A percentile compares a stretch with the other conserved stretches of the same genome.
Conservation (phyloP, 2,888 invertebrate genomes). For the Aricia artaxerxes region DNA sequence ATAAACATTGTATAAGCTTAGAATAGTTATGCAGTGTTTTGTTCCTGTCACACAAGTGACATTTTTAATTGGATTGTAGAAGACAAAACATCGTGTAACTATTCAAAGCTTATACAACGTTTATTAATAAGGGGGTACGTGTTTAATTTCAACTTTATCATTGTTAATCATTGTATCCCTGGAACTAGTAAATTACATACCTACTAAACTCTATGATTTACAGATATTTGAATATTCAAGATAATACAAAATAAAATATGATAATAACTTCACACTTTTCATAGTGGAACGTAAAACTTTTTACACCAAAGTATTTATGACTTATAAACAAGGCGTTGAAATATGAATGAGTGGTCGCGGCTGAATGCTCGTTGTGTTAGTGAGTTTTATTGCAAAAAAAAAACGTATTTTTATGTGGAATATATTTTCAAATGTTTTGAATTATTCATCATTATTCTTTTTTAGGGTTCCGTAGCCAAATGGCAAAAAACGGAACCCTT, state of each 20-base stretch:
- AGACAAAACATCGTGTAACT: too few relatives aligned
- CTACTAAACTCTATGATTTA: background rate
- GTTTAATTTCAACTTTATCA: too few relatives aligned
- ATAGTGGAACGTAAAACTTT: constrained; percentile 10
- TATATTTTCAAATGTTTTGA: constrained; percentile 3
- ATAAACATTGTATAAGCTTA: too few relatives aligned
- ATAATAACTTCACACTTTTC: constrained; percentile 6
- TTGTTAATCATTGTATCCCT: too few relatives aligned
- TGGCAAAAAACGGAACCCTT: too few relatives aligned
- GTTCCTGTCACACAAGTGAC: too few relatives aligned
- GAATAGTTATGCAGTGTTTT: too few relatives aligned
- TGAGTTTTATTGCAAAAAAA: background rate
- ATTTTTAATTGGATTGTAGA: too few relatives aligned
- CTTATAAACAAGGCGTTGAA: constrained; percentile 15
- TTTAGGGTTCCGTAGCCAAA: background rate
- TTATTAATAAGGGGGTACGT: too few relatives aligned
- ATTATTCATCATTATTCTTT: background rate
- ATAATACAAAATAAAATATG: background rate
- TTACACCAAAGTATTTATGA: constrained; percentile 10
- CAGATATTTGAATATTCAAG: background rate
- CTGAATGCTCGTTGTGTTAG: constrained; percentile 9
- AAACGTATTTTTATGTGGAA: background rate
- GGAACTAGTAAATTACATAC: background rate
- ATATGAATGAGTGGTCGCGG: constrained; percentile 13
- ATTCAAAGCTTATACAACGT: too few relatives aligned